A percentile compares a stretch with the other conserved stretches of the same genome.
Evolutionary conservation across 92 coral and sea anemone genomes (phyloP).

Genomic region (Blastomussa wellsi): DNA sequence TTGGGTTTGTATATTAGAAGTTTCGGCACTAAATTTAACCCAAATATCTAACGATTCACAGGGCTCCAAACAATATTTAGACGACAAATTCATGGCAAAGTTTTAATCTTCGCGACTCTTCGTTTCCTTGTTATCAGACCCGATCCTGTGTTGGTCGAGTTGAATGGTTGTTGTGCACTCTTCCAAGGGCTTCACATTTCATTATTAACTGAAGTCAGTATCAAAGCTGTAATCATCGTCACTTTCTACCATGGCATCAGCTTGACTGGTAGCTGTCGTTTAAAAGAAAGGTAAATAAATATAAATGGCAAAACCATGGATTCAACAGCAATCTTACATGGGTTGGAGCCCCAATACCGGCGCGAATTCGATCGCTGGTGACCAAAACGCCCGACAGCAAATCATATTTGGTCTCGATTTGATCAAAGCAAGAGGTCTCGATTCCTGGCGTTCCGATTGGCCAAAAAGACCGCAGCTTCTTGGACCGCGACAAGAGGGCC

Average conservation of each 20-base stretch:
- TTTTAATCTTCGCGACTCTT: neutral
- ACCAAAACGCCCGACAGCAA: neutral
- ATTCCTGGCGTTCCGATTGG: neutral
- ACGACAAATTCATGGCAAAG: neutral
- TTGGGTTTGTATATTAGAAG: no score
- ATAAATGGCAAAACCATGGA: neutral
- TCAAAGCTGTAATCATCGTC: constrained; percentile 67
- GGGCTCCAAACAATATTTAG: neutral
- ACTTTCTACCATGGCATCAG: constrained; percentile 33
- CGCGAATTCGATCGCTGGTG: no score
- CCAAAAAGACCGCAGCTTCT: neutral
- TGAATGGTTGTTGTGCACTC: neutral
- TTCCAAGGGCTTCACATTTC: neutral
- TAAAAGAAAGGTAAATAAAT: neutral
- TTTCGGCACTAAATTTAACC: no score
- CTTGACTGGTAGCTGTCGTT: constrained; percentile 33
- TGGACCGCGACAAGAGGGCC: neutral
- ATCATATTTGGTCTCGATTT: neutral
- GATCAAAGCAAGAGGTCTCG: neutral
- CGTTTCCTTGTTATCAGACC: neutral
- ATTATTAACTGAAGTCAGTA: constrained; percentile 49
- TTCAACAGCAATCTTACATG: no score
- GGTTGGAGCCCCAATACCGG: no score
- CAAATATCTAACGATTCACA: no score
- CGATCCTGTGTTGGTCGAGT: neutral